These are phyloP conservation scores for Campaea margaritaria DNA, from an alignment of 2,888 invertebrate genomes.

Conservation along the genomic window DNA sequence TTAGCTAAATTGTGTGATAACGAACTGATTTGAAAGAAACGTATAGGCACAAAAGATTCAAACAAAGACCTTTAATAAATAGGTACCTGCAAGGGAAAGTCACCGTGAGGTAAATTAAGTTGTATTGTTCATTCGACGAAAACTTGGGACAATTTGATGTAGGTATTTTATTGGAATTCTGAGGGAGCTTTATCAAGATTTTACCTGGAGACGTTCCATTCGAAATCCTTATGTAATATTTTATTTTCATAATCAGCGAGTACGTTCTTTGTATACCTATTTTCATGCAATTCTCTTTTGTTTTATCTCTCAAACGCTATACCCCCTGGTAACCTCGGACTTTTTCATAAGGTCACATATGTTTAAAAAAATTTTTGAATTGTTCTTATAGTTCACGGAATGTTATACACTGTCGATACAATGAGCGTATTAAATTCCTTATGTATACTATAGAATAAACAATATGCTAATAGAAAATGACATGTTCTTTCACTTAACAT, in stretches of 20 bases:
- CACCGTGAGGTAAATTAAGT: conserved; percentile 42
- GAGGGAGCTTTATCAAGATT: conserved; percentile 28
- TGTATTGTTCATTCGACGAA: conserved; percentile 42
- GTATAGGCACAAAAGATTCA: conserved; percentile 42
- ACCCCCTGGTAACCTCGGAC: no score
- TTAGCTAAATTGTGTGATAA: conserved; percentile 41
- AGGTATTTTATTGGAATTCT: conserved; percentile 29
- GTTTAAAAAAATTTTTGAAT: no score
- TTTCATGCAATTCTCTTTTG: no score
- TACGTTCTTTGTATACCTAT: no score
- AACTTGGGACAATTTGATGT: conserved; percentile 33
- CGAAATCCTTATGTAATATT: conserved; percentile 24
- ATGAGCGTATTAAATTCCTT: neutral
- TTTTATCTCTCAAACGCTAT: no score
- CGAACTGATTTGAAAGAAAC: conserved; percentile 46
- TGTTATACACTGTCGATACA: no score
- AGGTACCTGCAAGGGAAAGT: conserved; percentile 34
- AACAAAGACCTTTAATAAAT: conserved; percentile 38
- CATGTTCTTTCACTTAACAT: no score
- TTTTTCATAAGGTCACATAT: no score
- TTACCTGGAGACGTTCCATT: conserved; percentile 32
- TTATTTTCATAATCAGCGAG: neutral
- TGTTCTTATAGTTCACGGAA: no score
- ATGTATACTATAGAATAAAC: neutral
- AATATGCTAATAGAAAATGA: conserved; percentile 2